phyloP scores from a whole-genome alignment of 2,888 invertebrate genomes.

The Euspilapteryx auroguttella region DNA sequence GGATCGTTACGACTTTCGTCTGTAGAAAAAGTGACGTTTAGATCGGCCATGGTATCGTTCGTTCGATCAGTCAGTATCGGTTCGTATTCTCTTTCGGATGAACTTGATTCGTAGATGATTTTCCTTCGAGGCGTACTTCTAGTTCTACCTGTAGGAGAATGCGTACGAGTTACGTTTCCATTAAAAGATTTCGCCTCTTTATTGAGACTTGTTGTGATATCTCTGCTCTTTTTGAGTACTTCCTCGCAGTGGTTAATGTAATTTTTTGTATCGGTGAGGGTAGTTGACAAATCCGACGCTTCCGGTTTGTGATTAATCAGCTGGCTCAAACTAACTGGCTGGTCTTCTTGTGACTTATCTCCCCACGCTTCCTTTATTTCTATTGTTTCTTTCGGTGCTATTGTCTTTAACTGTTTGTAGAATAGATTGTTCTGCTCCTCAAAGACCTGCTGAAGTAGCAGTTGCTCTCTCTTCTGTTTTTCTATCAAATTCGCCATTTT shows the following conservation, averaged over 20 bases:
- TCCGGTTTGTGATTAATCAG: constrained; percentile 16
- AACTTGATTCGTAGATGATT: constrained; percentile 35
- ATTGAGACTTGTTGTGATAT: constrained; percentile 30
- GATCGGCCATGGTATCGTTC: constrained; percentile 48
- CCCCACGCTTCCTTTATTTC: constrained; percentile 39
- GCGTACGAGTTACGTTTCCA: constrained; percentile 19
- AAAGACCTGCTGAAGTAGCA: constrained; percentile 64
- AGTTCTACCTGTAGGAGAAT: constrained; percentile 20
- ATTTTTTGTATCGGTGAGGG: constrained; percentile 31
- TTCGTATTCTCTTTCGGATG: constrained; percentile 32
- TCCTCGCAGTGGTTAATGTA: constrained; percentile 33
- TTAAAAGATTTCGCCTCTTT: constrained; percentile 15
- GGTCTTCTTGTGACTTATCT: constrained; percentile 20
- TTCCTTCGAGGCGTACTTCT: constrained; percentile 17
- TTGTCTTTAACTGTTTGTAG: constrained; percentile 45
- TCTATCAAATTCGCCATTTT: constrained; percentile 65
- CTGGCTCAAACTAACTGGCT: constrained; percentile 45
- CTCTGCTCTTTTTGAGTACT: constrained; percentile 32
- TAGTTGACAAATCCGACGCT: constrained; percentile 13
- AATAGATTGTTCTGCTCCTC: constrained; percentile 66
- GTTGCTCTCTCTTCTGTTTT: constrained; percentile 67
- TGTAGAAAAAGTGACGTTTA: constrained; percentile 47
- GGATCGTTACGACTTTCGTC: constrained; percentile 26
- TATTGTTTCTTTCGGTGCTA: constrained; percentile 33
- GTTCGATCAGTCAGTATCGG: constrained; percentile 42